These are phyloP conservation scores for Aspidiotus rigidus DNA, from an alignment of 2,888 invertebrate genomes.

Conservation along the genomic window DNA sequence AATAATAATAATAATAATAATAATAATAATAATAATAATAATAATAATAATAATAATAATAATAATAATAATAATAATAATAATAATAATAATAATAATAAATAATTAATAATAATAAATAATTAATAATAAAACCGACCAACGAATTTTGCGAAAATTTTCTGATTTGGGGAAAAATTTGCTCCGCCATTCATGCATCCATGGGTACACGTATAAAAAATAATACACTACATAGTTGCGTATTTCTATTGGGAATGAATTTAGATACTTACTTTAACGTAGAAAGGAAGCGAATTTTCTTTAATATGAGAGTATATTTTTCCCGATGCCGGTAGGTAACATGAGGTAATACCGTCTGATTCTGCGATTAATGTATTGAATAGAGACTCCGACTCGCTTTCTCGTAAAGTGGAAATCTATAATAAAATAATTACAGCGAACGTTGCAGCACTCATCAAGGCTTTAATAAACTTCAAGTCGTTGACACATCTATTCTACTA, in stretches of 20 bases:
- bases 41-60: too few species aligned
- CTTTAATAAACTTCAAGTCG: too few species aligned
- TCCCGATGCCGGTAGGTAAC: constrained; percentile 48
- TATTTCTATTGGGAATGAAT: not conserved
- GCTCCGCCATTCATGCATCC: too few species aligned
- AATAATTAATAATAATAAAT: too few species aligned
- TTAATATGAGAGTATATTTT: constrained; percentile 51
- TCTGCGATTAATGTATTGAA: constrained; percentile 51
- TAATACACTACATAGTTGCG: not conserved
- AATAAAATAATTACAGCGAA: constrained; percentile 39
- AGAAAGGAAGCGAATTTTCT: constrained; percentile 58
- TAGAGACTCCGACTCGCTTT: constrained; percentile 48
- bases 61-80: too few species aligned
- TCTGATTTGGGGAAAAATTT: not conserved
- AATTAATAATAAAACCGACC: too few species aligned
- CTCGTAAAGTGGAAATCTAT: constrained; percentile 48
- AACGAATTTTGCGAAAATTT: not conserved
- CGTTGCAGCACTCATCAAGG: too few species aligned
- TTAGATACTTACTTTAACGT: constrained; percentile 52
- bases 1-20: too few species aligned
- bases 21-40: too few species aligned
- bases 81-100: too few species aligned
- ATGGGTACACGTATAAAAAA: not conserved
- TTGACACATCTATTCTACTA: too few species aligned
- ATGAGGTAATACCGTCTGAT: constrained; percentile 53